Evolutionary conservation across 2,797 vertebrate species (phyloP).

Genomic region (Xiphorhynchus erythropygius): DNA sequence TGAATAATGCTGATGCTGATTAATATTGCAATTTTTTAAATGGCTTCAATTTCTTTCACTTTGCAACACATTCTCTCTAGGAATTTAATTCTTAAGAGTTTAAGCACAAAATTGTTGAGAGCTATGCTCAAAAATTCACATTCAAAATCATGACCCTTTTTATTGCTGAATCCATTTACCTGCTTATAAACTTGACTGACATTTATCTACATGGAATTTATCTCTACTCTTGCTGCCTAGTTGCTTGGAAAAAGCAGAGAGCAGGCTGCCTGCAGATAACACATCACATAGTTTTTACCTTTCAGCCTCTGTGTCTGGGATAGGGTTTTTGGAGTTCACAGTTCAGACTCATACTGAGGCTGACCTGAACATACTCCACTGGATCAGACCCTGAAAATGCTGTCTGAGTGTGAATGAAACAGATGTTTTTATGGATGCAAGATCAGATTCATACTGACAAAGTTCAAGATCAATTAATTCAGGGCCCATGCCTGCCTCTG

Average conservation of each 20-base stretch:
- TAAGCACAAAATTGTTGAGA: not conserved
- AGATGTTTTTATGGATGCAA: not conserved
- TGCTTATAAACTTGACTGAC: not conserved
- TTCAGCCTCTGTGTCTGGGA: not conserved
- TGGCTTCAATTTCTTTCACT: not conserved
- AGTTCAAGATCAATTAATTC: not conserved
- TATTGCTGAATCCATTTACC: not conserved
- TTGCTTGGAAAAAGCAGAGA: not conserved
- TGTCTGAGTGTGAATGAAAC: not conserved
- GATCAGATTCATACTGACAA: not conserved
- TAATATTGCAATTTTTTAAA: not conserved
- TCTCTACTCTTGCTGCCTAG: not conserved
- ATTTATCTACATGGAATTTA: not conserved
- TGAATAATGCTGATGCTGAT: not conserved
- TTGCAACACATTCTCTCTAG: not conserved
- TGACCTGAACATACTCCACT: not conserved
- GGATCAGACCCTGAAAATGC: not conserved
- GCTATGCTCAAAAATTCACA: not conserved
- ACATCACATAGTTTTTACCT: not conserved
- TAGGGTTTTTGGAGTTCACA: not conserved
- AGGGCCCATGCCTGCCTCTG: not conserved
- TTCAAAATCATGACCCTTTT: not conserved
- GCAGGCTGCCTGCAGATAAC: not conserved
- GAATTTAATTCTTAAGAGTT: not conserved
- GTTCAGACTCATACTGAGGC: not conserved